These are phyloP conservation scores for Hepsetus odoe DNA, from an alignment of 2,113 vertebrate genomes.

Conservation along the genomic window DNA sequence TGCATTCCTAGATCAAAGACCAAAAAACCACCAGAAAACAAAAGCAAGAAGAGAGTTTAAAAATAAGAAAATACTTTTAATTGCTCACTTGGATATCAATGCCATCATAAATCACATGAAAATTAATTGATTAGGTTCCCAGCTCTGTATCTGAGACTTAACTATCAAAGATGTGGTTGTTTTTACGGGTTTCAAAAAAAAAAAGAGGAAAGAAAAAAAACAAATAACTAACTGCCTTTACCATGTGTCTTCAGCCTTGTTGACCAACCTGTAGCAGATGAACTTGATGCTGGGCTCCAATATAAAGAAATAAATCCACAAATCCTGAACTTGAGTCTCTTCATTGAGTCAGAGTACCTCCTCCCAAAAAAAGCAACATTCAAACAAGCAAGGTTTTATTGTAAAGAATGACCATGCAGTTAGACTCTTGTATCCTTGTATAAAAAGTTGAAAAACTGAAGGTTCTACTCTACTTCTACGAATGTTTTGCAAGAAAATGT, in stretches of 20 bases:
- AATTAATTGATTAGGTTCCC: slow-evolving; percentile 53
- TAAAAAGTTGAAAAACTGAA: too few species aligned
- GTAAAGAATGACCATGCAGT: too few species aligned
- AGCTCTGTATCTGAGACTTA: slow-evolving; percentile 46
- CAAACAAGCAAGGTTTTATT: too few species aligned
- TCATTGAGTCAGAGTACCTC: neutral
- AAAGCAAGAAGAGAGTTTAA: neutral
- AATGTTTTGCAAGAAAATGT: too few species aligned
- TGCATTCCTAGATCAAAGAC: slow-evolving; percentile 59
- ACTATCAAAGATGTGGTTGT: slow-evolving; percentile 46
- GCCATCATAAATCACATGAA: slow-evolving; percentile 41
- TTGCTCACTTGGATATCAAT: slow-evolving; percentile 43
- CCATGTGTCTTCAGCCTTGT: slow-evolving; percentile 53
- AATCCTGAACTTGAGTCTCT: slow-evolving; percentile 19
- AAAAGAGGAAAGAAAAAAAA: neutral
- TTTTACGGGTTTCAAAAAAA: slow-evolving; percentile 49
- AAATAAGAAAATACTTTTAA: slow-evolving; percentile 38
- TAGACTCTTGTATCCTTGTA: too few species aligned
- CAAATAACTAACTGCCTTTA: slow-evolving; percentile 51
- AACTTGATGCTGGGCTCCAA: slow-evolving; percentile 54
- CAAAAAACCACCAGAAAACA: slow-evolving; percentile 11
- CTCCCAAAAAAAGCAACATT: too few species aligned
- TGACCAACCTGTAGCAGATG: slow-evolving; percentile 59
- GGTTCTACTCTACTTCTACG: too few species aligned
- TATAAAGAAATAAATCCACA: slow-evolving; percentile 55